Percentiles rank a stretch among this genome's conserved stretches.
Conservation (phyloP, 2,113 vertebrate genomes). For the Eptatretus burgeri region DNA sequence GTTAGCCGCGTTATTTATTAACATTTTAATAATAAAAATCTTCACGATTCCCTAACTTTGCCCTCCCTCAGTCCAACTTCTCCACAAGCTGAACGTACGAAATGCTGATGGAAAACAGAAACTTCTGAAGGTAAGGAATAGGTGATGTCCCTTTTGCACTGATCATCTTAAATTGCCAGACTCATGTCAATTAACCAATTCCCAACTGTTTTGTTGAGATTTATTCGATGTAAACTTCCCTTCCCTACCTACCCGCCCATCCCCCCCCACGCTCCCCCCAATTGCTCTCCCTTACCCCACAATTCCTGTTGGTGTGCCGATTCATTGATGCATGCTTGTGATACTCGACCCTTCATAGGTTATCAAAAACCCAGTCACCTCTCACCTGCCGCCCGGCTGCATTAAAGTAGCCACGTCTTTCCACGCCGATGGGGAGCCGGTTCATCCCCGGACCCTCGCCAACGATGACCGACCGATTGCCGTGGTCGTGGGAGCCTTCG, state of each 20-base stretch:
- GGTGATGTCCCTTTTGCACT: too few relatives aligned
- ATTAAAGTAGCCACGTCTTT: conserved; percentile 51
- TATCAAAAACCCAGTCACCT: conserved; percentile 71
- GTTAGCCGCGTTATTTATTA: too few relatives aligned
- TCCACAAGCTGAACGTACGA: conserved; percentile 77
- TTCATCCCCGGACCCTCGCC: conserved; percentile 27
- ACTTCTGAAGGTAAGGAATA: conserved; percentile 29
- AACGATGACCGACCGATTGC: conserved; percentile 35
- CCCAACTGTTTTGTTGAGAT: too few relatives aligned
- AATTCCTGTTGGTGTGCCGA: not conserved
- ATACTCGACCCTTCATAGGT: conserved; percentile 15
- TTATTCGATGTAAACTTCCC: too few relatives aligned
- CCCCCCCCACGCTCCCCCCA: not conserved
- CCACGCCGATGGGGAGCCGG: conserved; percentile 19
- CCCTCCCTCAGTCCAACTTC: conserved; percentile 41
- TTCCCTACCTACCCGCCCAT: fast-evolving
- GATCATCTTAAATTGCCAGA: too few relatives aligned
- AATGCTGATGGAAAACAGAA: conserved; percentile 76
- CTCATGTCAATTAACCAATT: too few relatives aligned
- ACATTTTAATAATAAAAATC: too few relatives aligned
- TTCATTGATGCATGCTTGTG: not conserved
- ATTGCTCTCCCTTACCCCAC: not conserved
- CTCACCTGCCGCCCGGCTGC: conserved; percentile 66
- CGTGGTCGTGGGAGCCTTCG: conserved; percentile 69
- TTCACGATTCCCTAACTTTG: not conserved